Percentiles rank a stretch among this genome's conserved stretches.
phyloP scores from a whole-genome alignment of 2,888 invertebrate genomes.

The Mystacides longicornis region DNA sequence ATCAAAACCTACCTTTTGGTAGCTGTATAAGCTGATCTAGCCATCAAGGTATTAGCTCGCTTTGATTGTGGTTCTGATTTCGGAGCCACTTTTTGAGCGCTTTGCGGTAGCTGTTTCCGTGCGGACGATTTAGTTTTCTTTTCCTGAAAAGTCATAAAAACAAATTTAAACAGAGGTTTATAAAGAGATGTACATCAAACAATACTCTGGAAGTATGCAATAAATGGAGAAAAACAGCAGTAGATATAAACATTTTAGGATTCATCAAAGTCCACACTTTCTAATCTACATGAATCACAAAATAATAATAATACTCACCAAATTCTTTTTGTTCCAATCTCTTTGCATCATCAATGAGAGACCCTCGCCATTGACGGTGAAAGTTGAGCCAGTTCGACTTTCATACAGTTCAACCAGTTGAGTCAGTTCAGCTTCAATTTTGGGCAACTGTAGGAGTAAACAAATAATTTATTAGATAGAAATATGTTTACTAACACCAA shows the following conservation, averaged over 20 bases:
- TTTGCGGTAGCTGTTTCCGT: constrained; percentile 42
- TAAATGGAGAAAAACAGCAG: background rate
- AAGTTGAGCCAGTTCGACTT: constrained; percentile 43
- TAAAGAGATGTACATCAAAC: background rate
- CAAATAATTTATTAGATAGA: no score
- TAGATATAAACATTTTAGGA: background rate
- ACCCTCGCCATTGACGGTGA: constrained; percentile 57
- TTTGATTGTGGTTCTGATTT: constrained; percentile 31
- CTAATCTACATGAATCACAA: no score
- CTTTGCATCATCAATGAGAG: constrained; percentile 54
- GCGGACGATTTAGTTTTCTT: constrained; percentile 47
- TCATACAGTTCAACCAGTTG: constrained; percentile 51
- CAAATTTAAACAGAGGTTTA: background rate
- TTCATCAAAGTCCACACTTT: background rate
- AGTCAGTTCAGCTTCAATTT: constrained; percentile 60
- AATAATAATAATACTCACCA: constrained; percentile 31
- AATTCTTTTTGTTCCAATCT: constrained; percentile 55
- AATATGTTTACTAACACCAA: no score
- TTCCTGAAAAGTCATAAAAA: constrained; percentile 33
- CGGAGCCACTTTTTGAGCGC: constrained; percentile 30
- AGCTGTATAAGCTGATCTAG: constrained; percentile 29
- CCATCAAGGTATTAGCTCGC: constrained; percentile 28
- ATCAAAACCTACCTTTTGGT: constrained; percentile 30
- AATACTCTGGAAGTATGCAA: no score
- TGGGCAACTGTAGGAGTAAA: constrained; percentile 51